A percentile compares a stretch with the other conserved stretches of the same genome.
Conservation (phyloP, 2,797 vertebrate genomes). For the Cryptoprocta ferox region DNA sequence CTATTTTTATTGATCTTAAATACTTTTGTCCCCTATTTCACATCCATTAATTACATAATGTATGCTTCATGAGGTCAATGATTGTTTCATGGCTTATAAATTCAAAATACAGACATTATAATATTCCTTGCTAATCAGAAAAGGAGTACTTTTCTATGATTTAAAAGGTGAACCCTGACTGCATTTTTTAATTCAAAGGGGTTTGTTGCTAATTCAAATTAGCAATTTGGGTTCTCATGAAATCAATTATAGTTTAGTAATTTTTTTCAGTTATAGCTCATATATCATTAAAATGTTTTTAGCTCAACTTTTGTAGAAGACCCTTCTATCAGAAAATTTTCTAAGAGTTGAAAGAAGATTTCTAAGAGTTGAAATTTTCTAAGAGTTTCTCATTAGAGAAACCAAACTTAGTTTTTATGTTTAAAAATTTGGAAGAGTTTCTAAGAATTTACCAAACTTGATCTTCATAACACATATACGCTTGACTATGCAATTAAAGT, state of each 20-base stretch:
- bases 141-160: not conserved
- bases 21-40: slow-evolving; percentile 33
- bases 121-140: not conserved
- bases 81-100: not conserved
- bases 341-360: not conserved
- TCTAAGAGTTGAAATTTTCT: not conserved
- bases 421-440: slow-evolving; percentile 6
- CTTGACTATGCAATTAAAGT: not conserved
- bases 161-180: not conserved
- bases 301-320: not conserved
- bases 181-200: slow-evolving; percentile 22
- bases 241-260: not conserved
- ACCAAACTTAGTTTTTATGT: not conserved
- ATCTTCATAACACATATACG: not conserved
- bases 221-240: not conserved
- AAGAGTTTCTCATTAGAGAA: slow-evolving; percentile 29
- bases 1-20: slow-evolving; percentile 46
- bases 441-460: not conserved
- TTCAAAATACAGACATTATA: not conserved
- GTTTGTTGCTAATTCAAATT: not conserved
- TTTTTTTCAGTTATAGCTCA: not conserved
- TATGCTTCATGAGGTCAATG: not conserved
- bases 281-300: slow-evolving; percentile 6
- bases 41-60: not conserved
- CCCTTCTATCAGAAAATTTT: not conserved